Evolutionary conservation across 2,113 vertebrate genomes (phyloP).

Genomic region (Chitala chitala): DNA sequence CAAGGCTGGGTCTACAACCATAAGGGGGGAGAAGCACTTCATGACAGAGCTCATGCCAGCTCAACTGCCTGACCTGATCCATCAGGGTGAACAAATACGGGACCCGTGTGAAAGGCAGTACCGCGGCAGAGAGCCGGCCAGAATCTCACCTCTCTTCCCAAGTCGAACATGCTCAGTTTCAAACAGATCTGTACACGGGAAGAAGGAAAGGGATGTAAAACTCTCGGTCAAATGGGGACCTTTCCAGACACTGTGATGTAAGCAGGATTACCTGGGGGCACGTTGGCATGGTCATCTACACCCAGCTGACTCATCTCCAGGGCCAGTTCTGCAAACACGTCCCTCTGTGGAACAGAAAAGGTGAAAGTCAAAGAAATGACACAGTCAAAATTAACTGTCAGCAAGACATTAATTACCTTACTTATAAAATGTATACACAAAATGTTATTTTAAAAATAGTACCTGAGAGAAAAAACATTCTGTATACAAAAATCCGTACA

Average conservation of each 20-base stretch:
- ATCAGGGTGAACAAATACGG: background rate
- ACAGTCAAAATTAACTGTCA: background rate
- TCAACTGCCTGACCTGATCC: background rate
- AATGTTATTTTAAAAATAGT: too few relatives aligned
- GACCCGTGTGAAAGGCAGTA: background rate
- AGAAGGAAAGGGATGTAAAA: background rate
- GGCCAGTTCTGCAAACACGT: constrained; percentile 77
- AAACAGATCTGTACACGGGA: constrained; percentile 57
- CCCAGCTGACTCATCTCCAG: constrained; percentile 81
- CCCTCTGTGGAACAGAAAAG: constrained; percentile 72
- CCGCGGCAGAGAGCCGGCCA: background rate
- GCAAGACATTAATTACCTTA: background rate
- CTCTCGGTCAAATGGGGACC: background rate
- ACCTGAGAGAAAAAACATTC: too few relatives aligned
- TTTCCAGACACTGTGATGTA: background rate
- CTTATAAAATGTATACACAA: too few relatives aligned
- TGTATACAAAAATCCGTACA: too few relatives aligned
- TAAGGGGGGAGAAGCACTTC: constrained; percentile 7
- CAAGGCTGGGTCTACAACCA: background rate
- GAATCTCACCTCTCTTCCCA: constrained; percentile 59
- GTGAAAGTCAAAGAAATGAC: background rate
- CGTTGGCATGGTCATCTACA: constrained; percentile 84
- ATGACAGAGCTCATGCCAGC: background rate
- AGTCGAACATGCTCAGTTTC: constrained; percentile 61
- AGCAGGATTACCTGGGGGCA: constrained; percentile 73